These are phyloP conservation scores for Ophraella communa DNA, from an alignment of 2,888 invertebrate species.

Conservation along the genomic window DNA sequence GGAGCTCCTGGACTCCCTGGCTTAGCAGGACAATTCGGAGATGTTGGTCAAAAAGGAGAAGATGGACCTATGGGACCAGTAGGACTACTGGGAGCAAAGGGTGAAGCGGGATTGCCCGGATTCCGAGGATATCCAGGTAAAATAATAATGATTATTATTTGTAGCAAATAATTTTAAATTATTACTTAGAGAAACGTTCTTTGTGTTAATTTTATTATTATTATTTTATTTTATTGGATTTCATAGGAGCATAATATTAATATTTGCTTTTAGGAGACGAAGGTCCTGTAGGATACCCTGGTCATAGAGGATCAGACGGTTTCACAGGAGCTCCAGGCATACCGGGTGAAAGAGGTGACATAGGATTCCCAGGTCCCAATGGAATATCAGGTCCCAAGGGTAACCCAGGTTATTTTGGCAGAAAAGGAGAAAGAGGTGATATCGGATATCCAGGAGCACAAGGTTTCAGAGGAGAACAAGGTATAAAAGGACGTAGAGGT, in stretches of 20 bases:
- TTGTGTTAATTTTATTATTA: too few species aligned
- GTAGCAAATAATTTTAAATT: too few species aligned
- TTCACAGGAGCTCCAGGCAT: slow-evolving; percentile 64
- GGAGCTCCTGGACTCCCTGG: slow-evolving; percentile 47
- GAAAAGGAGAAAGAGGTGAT: slow-evolving; percentile 56
- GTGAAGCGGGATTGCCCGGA: slow-evolving; percentile 51
- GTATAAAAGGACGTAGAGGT: slow-evolving; percentile 56
- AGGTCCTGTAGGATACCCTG: slow-evolving; percentile 58
- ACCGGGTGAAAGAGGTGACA: slow-evolving; percentile 60
- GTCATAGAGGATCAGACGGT: slow-evolving; percentile 52
- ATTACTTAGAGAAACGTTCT: too few species aligned
- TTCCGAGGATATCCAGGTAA: slow-evolving; percentile 47
- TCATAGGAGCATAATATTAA: background rate
- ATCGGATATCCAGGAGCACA: slow-evolving; percentile 58
- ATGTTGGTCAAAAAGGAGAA: slow-evolving; percentile 54
- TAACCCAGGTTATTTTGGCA: slow-evolving; percentile 41
- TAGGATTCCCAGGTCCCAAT: slow-evolving; percentile 53
- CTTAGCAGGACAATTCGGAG: slow-evolving; percentile 53
- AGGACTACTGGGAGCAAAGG: slow-evolving; percentile 52
- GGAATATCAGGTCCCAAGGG: slow-evolving; percentile 55
- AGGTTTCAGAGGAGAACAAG: slow-evolving; percentile 47
- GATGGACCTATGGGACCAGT: slow-evolving; percentile 49
- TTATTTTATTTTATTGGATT: too few species aligned
- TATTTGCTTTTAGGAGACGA: slow-evolving; percentile 43
- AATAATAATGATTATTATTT: background rate